A percentile compares a stretch with the other conserved stretches of the same genome.
phyloP scores from a whole-genome alignment of 2,888 invertebrate species.

The Ormia ochracea region DNA sequence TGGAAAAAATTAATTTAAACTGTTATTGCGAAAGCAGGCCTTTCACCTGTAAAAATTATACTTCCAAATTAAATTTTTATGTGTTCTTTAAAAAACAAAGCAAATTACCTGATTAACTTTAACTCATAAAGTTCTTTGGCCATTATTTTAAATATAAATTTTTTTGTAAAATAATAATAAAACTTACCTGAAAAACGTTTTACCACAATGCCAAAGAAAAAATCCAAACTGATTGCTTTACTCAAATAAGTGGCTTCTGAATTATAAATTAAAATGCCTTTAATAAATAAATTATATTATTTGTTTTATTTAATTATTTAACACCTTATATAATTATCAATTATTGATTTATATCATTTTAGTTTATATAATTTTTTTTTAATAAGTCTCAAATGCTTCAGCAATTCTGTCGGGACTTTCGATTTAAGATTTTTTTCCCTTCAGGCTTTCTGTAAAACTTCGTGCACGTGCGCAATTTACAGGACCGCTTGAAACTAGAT shows the following conservation, averaged over 20 bases:
- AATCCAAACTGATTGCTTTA: background rate
- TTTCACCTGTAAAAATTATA: too few species aligned
- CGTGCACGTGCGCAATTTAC: background rate
- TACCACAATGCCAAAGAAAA: background rate
- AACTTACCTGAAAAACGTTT: slow-evolving; percentile 29
- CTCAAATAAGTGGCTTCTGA: background rate
- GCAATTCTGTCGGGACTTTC: background rate
- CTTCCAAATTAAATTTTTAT: too few species aligned
- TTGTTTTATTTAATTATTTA: background rate
- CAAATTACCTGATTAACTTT: too few species aligned
- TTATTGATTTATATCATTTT: background rate
- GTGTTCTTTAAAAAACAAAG: too few species aligned
- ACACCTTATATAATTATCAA: background rate
- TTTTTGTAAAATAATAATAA: background rate
- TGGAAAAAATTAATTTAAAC: too few species aligned
- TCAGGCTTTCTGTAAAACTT: background rate
- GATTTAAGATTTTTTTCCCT: background rate
- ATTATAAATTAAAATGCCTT: background rate
- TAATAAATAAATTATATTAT: background rate
- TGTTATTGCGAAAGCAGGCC: too few species aligned
- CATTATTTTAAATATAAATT: background rate
- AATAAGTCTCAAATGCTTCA: background rate
- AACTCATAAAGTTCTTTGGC: background rate
- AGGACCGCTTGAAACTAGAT: slow-evolving; percentile 41
- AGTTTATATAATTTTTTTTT: background rate